phyloP scores from a whole-genome alignment of 2,113 vertebrate genomes.

The Corythornis madagascariensis region DNA sequence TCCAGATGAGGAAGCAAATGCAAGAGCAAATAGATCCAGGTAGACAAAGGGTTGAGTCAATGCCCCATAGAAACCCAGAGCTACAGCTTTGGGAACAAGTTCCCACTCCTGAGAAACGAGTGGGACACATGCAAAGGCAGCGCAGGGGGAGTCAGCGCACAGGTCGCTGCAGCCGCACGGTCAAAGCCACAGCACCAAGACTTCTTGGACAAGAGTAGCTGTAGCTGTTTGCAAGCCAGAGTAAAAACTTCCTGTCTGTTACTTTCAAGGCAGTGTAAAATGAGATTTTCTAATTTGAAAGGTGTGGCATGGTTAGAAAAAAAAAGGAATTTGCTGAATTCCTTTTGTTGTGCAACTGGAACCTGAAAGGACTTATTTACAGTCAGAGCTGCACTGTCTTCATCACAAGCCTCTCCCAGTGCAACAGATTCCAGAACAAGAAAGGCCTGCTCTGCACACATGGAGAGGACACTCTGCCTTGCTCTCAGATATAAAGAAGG shows the following conservation, averaged over 20 bases:
- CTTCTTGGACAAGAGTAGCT: background rate
- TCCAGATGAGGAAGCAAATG: background rate
- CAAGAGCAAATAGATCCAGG: constrained; percentile 4
- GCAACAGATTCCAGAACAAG: background rate
- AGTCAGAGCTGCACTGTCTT: constrained; percentile 11
- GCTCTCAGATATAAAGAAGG: background rate
- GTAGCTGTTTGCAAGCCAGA: background rate
- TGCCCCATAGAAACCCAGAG: background rate
- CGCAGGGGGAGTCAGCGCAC: background rate
- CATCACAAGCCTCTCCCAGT: background rate
- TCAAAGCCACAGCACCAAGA: constrained; percentile 16
- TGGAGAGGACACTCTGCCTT: background rate
- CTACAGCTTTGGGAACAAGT: background rate
- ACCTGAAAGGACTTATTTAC: background rate
- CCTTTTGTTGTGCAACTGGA: background rate
- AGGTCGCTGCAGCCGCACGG: background rate
- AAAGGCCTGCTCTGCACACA: background rate
- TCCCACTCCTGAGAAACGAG: background rate
- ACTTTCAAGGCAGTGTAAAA: background rate
- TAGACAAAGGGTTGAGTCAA: background rate
- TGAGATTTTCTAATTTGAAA: background rate
- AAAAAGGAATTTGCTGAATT: background rate
- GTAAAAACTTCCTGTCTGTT: background rate
- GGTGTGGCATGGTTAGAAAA: background rate
- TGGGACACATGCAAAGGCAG: background rate